Evolutionary conservation across 1,140 invertebrate genomes (phyloP).

Genomic region (Himalopsyche phryganea): DNA sequence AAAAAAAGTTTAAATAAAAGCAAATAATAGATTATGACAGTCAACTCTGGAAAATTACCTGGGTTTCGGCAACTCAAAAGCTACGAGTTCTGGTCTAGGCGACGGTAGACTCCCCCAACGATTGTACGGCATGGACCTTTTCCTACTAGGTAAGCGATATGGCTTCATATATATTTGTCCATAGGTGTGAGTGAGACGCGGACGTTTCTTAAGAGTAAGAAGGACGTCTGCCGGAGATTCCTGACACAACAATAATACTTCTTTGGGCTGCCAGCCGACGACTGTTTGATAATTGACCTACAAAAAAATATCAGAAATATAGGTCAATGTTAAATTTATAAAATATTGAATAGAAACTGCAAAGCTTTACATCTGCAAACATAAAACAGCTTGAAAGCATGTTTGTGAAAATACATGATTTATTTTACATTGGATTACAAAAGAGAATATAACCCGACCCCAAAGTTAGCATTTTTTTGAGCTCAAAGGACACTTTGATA

Average conservation of each 20-base stretch:
- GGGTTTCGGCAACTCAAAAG: conserved; percentile 58
- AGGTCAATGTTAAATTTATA: too few relatives aligned
- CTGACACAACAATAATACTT: conserved; percentile 71
- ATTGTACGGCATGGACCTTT: conserved; percentile 60
- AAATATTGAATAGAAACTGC: too few relatives aligned
- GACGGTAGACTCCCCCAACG: conserved; percentile 67
- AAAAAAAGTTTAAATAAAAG: too few relatives aligned
- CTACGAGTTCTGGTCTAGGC: conserved; percentile 60
- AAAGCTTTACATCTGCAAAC: too few relatives aligned
- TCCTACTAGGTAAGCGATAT: conserved; percentile 72
- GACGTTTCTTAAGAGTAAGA: conserved; percentile 79
- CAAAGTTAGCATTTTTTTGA: too few relatives aligned
- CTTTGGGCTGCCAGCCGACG: conserved; percentile 82
- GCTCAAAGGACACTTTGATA: too few relatives aligned
- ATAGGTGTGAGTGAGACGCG: conserved; percentile 77
- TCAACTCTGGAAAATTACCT: conserved; percentile 56
- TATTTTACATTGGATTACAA: too few relatives aligned
- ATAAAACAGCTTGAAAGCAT: too few relatives aligned
- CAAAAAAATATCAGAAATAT: background rate
- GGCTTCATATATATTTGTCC: conserved; percentile 80
- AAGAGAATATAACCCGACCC: too few relatives aligned
- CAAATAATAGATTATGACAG: too few relatives aligned
- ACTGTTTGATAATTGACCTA: conserved; percentile 89
- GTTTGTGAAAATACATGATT: too few relatives aligned
- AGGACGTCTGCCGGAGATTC: conserved; percentile 78